Evolutionary conservation across 1,140 invertebrate species (phyloP), one percentile per base, ranked within the genome.

Genomic region (Lepidurus arcticus): DNA sequence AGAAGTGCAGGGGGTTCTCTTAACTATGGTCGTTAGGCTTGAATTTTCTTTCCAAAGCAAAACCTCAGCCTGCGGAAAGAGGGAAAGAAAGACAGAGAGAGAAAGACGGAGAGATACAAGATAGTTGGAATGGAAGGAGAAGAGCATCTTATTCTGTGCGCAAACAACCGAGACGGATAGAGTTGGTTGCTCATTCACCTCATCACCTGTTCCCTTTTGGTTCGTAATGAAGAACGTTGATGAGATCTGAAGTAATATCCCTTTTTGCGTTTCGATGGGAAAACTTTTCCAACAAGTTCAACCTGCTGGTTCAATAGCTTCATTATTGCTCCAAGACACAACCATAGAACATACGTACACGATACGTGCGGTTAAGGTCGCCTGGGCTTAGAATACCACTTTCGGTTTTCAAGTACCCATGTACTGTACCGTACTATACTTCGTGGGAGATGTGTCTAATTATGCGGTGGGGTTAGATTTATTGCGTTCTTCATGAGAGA

Each of bases 181-280:
- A 65, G 53, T 65, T 65, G 53, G 53, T 65, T 65, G 53, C 53
- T 21, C 53, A 16, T 65, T 65, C 53, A 65, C 53, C 53, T 65
- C 53, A 65, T 9, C 53, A 65, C 53, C 53, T 65, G 53, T 65
- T 65, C 53, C 53, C 7, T 65, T 21, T 21, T 34, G 34, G 2
- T 34, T 34, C 34, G 34, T 34, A 34, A 34, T 34, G 34, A 4
- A 34, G 34, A 34, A 34, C 34, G 34, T 34, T 4, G 3, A 34
- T 34, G 34, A 65, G 16, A 16, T 13, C 13, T 13, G 21, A 21
- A 7, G 53, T 21, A 16, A 65, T 21, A 5, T 65, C 53, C 53
- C 6, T 21, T 16, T 7, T 16, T 7, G 16, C 21, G 0, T 13
- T 21, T 65, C 6, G 13, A 65, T 65, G 53, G 53, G 53, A 65